These are phyloP conservation scores for Tetranychus truncatus DNA, from an alignment of 2,888 invertebrate species.

Conservation along the genomic window DNA sequence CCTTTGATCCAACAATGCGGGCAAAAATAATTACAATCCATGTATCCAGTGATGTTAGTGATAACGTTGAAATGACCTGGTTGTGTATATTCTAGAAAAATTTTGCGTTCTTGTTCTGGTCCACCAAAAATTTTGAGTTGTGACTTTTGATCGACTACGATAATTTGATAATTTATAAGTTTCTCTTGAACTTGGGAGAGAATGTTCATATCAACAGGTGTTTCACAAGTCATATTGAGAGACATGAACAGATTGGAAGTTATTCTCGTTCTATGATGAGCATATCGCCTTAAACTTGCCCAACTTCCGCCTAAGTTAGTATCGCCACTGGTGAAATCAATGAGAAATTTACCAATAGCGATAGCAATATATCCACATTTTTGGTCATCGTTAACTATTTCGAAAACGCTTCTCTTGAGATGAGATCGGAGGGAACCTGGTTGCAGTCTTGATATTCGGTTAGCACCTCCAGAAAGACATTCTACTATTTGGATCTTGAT, in stretches of 20 bases:
- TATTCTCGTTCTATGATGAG: rapidly evolving
- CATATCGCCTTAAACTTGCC: too few relatives aligned
- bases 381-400: neutral
- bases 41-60: neutral
- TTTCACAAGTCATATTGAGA: too few relatives aligned
- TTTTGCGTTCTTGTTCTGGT: neutral
- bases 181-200: neutral
- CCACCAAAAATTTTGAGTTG: neutral
- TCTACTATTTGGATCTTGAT: neutral
- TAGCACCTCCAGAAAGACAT: neutral
- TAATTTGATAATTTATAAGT: neutral
- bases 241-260: too few relatives aligned
- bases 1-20: neutral
- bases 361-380: neutral
- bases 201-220: neutral
- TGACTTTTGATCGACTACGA: neutral
- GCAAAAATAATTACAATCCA: neutral
- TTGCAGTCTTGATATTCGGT: neutral
- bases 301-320: too few relatives aligned
- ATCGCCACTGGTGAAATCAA: too few relatives aligned
- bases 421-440: neutral
- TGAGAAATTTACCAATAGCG: neutral
- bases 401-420: neutral
- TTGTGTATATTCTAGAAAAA: neutral
- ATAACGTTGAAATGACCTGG: neutral